Percentiles rank a stretch among this genome's conserved stretches.
Conservation (phyloP, 2,113 vertebrate species). For the Labrus mixtus region DNA sequence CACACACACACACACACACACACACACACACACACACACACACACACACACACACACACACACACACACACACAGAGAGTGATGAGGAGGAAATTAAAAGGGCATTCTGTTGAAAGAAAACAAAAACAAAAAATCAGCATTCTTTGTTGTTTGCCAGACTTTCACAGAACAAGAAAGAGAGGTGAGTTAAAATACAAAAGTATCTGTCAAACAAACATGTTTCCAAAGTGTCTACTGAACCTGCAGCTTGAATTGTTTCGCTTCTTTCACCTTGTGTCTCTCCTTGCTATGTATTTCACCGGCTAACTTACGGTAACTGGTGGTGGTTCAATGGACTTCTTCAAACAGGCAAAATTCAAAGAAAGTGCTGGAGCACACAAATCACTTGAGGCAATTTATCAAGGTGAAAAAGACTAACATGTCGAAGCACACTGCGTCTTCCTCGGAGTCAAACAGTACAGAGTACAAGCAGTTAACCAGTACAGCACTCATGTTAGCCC, state of each 20-base stretch:
- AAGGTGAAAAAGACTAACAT: too few relatives aligned
- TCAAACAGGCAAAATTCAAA: too few relatives aligned
- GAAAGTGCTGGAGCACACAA: too few relatives aligned
- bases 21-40: conserved; percentile 18
- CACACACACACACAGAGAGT: conserved; percentile 13
- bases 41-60: too few relatives aligned
- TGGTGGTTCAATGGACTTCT: too few relatives aligned
- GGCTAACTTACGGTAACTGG: background rate
- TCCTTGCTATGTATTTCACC: background rate
- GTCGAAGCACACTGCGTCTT: too few relatives aligned
- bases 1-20: conserved; percentile 27
- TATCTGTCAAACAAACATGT: conserved; percentile 28
- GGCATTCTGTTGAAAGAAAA: conserved; percentile 53
- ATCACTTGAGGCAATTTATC: too few relatives aligned
- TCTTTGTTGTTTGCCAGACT: conserved; percentile 40
- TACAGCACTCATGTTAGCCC: too few relatives aligned
- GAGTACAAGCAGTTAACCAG: too few relatives aligned
- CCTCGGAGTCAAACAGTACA: too few relatives aligned
- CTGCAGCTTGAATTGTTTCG: conserved; percentile 13
- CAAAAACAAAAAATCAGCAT: conserved; percentile 22
- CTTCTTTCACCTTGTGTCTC: background rate
- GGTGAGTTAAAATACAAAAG: conserved; percentile 43
- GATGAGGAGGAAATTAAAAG: conserved; percentile 62
- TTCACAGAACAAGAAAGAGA: conserved; percentile 25
- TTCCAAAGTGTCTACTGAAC: conserved; percentile 25